Evolutionary conservation across 1,140 invertebrate genomes (phyloP), one percentile per base, ranked within the genome.

Genomic region (Intoshia linei): DNA sequence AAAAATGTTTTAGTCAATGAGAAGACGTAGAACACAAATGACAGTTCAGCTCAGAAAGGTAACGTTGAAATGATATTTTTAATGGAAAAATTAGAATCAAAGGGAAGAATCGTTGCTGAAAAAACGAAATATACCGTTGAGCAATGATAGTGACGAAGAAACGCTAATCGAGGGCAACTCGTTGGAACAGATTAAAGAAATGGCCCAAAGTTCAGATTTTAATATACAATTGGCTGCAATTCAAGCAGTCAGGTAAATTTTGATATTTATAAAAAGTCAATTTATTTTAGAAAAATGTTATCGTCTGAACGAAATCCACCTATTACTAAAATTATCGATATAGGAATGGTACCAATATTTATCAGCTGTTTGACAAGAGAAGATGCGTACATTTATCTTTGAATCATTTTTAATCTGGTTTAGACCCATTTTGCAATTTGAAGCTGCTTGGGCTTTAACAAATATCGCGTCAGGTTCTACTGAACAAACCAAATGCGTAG

Each of bases 381-480:
- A 47, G 72, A 54, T 35, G 47, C 50, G 53, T 55, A 44, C 47
- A 51, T 50, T 18, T 27, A 10, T 27, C 24, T 27, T 7, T 27
- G 24, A 10, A 7, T 10, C 10, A 15, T 10, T 31, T 31, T 31
- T 31, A 5, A 32, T 48, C 39, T 50, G 51, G 44, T 50, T 35
- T 51, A 79, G 78, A 54, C 73, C 81, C 30, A 69, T 71, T 36
- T 60, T 95, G 41, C 84, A 95, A 59, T 98, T 95, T 59, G 87
- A 95, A 64, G 79, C 84, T 41, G 79, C 84, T 13, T 98, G 87
- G 87, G 87, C 84, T 32, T 62, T 98, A 40, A 95, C 87, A 43
- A 98, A 98, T 52, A 95, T 98, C 50, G 87, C 87, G 3, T 87
- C 77, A 11, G 87, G 87, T 34, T 92, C 78, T 30, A 83, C 81